A percentile compares a stretch with the other conserved stretches of the same genome.
Evolutionary conservation across 2,113 vertebrate genomes (phyloP).

Genomic region (Eretmochelys imbricata): DNA sequence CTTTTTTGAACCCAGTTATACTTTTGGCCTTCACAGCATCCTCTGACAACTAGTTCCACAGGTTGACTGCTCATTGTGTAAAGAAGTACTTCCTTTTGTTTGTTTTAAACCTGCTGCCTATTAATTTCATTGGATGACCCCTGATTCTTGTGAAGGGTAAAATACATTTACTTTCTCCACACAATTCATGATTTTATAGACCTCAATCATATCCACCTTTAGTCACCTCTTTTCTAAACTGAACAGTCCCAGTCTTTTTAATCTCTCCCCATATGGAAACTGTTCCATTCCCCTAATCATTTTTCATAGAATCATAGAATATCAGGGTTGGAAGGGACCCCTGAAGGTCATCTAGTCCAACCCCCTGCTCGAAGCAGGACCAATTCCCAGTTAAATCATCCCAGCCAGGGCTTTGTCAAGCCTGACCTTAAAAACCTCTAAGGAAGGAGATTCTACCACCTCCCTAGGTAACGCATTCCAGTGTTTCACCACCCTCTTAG

Average conservation of each 20-base stretch:
- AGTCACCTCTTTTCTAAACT: background rate
- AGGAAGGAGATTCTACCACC: too few relatives aligned
- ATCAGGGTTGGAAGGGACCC: too few relatives aligned
- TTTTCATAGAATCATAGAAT: too few relatives aligned
- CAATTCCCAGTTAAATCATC: too few relatives aligned
- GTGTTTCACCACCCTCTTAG: too few relatives aligned
- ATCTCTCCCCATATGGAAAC: background rate
- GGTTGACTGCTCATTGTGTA: background rate
- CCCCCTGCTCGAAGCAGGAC: too few relatives aligned
- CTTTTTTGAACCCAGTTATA: background rate
- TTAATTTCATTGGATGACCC: background rate
- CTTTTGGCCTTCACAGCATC: background rate
- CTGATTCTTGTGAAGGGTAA: background rate
- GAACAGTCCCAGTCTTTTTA: background rate
- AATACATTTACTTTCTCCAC: background rate
- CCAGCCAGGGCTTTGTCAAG: too few relatives aligned
- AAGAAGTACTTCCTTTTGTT: background rate
- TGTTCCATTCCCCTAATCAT: background rate
- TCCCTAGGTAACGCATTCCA: too few relatives aligned
- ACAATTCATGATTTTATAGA: background rate
- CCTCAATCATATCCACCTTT: background rate
- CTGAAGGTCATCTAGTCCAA: too few relatives aligned
- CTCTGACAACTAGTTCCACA: background rate
- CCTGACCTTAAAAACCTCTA: too few relatives aligned
- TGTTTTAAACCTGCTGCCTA: background rate